Base-by-base conservation (phyloP, 1,140 invertebrate species). In the Drosophila ogumai region DNA sequence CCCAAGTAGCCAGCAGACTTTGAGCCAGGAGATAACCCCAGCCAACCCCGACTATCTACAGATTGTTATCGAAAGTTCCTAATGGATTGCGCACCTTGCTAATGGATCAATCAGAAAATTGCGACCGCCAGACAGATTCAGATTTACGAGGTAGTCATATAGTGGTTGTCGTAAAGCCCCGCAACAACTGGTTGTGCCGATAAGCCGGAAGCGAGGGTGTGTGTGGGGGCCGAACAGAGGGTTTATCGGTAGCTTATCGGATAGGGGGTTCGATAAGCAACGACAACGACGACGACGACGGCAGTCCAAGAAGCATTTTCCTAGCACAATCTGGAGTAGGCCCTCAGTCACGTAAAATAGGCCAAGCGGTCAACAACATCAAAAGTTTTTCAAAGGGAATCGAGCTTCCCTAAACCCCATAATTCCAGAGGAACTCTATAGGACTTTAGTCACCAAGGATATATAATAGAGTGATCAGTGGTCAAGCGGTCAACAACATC, bases 111-210 rank as follows among this genome's bases (percentile, higher is more conserved):
- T 64, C 60, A 47, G 38, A 75, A 75, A 75, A 38, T 46, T 58
- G 74, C 50, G 25, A 25, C 25, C 38, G 34, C 74, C 74, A 77
- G 75, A 69, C 63, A 73, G 74, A 76, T 76, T 32, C 61, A 76
- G 75, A 77, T 77, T 77, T 77, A 77, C 74, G 57, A 69, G 55
- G 40, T 41, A 75, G 56, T 52, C 74, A 76, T 76, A 59, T 59
- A 58, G 17, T 41, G 36, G 12, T 12, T 15, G 17, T 12, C 47
- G 66, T 28, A 68, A 47, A 68, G 34, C 34, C 32, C n/a, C 38
- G 3, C 64, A 38, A 17, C 22, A 40, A 43, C 38, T 46, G 19
- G 56, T 22, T 5, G 50, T 3, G 5, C 7, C 58, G 49, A 74
- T 46, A 63, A 74, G 49, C 22, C 50, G 12, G 12, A 22, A 73